Conservation (phyloP, 2,113 vertebrate genomes). For the Percopsis transmontana region DNA sequence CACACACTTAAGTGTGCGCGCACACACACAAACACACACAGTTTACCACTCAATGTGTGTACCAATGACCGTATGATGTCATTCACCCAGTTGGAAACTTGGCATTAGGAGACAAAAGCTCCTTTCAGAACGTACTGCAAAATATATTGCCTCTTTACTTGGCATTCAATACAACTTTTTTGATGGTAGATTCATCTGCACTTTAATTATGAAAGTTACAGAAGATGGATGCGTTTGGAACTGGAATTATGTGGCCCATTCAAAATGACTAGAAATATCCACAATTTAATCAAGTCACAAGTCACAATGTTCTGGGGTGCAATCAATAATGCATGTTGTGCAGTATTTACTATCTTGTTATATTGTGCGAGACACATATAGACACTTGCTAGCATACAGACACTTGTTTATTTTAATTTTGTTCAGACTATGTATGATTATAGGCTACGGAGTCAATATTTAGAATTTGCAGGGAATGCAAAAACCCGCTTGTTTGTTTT, state of each 20-base stretch:
- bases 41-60: constrained; percentile 18
- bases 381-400: too few relatives aligned
- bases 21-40: constrained; percentile 13
- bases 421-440: constrained; percentile 65
- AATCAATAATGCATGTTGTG: too few relatives aligned
- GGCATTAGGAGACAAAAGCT: constrained; percentile 9
- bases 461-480: constrained; percentile 63
- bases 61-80: constrained; percentile 38
- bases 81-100: constrained; percentile 46
- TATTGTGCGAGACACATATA: constrained; percentile 31
- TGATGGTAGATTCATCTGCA: constrained; percentile 24
- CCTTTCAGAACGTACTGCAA: constrained; percentile 12
- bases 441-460: constrained; percentile 70
- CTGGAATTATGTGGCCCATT: too few relatives aligned
- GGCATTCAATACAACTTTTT: constrained; percentile 19
- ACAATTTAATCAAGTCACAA: too few relatives aligned
- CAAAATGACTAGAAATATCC: too few relatives aligned
- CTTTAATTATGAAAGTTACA: constrained; percentile 14
- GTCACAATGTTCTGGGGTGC: too few relatives aligned
- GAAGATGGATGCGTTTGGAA: too few relatives aligned
- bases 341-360: constrained; percentile 22
- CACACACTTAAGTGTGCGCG: too few relatives aligned
- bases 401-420: constrained; percentile 64
- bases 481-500: constrained; percentile 52
- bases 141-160: constrained; percentile 29